Conservation (phyloP, 2,113 vertebrate species). For the Galemys pyrenaicus region DNA sequence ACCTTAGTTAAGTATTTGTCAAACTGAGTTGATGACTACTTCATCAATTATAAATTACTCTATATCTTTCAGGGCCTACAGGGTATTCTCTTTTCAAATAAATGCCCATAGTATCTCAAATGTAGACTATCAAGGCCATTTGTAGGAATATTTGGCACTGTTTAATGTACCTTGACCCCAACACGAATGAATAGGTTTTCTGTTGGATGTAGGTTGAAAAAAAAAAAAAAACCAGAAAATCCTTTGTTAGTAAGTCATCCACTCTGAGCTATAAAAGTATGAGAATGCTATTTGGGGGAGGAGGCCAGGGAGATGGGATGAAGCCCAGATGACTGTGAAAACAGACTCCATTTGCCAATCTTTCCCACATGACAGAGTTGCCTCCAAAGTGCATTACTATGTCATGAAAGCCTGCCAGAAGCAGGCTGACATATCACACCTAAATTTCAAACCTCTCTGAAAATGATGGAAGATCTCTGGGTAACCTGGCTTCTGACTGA, state of each 20-base stretch:
- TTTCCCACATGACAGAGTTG: neutral
- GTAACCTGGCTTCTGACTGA: neutral
- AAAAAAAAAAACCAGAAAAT: neutral
- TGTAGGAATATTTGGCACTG: neutral
- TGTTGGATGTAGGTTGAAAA: neutral
- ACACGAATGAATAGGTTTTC: neutral
- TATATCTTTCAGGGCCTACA: neutral
- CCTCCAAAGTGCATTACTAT: neutral
- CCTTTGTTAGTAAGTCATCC: neutral
- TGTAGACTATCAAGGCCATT: neutral
- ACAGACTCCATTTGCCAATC: slow-evolving; percentile 1
- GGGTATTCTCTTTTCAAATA: neutral
- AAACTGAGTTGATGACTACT: neutral
- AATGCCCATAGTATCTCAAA: neutral
- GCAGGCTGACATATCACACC: neutral
- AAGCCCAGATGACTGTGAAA: slow-evolving; percentile 20
- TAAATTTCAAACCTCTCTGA: neutral
- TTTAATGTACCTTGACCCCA: neutral
- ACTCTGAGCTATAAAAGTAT: neutral
- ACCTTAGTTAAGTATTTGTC: neutral
- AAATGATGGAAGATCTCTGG: neutral
- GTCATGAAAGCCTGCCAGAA: neutral
- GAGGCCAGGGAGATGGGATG: neutral
- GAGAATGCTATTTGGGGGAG: neutral
- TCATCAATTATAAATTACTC: slow-evolving; percentile 18